These are phyloP conservation scores for Allophyes oxyacanthae DNA, from an alignment of 2,888 invertebrate genomes.

Conservation along the genomic window DNA sequence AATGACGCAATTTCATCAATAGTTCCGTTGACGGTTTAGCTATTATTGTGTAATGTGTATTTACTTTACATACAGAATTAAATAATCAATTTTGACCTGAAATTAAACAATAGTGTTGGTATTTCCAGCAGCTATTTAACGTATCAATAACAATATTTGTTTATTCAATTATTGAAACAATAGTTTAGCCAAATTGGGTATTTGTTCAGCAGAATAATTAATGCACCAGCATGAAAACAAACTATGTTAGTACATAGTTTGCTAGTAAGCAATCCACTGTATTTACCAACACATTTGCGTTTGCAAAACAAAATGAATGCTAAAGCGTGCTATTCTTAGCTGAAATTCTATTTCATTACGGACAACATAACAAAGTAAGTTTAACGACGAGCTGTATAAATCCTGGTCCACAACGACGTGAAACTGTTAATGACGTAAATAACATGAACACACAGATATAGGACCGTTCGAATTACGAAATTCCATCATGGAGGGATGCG, in stretches of 20 bases:
- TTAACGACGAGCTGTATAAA: neutral
- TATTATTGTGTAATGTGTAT: too few relatives aligned
- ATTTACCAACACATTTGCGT: too few relatives aligned
- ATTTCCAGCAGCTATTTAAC: neutral
- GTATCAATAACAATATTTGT: slow-evolving; percentile 1
- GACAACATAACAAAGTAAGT: neutral
- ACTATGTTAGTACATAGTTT: too few relatives aligned
- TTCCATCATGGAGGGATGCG: slow-evolving; percentile 57
- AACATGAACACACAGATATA: slow-evolving; percentile 31
- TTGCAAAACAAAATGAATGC: neutral
- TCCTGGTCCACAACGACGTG: slow-evolving; percentile 34
- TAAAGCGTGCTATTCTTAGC: neutral
- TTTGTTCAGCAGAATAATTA: neutral
- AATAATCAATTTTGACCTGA: too few relatives aligned
- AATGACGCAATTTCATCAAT: too few relatives aligned
- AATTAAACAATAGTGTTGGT: too few relatives aligned
- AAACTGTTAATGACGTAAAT: slow-evolving; percentile 45
- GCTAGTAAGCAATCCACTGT: too few relatives aligned
- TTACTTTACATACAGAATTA: too few relatives aligned
- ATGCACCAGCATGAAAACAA: neutral
- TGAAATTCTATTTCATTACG: slow-evolving; percentile 6
- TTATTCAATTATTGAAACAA: slow-evolving; percentile 10
- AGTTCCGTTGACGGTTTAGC: too few relatives aligned
- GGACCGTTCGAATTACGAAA: slow-evolving; percentile 62
- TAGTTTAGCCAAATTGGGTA: slow-evolving; percentile 1